Base-by-base conservation (phyloP, 2,113 vertebrate species). In the Melozone crissalis region DNA sequence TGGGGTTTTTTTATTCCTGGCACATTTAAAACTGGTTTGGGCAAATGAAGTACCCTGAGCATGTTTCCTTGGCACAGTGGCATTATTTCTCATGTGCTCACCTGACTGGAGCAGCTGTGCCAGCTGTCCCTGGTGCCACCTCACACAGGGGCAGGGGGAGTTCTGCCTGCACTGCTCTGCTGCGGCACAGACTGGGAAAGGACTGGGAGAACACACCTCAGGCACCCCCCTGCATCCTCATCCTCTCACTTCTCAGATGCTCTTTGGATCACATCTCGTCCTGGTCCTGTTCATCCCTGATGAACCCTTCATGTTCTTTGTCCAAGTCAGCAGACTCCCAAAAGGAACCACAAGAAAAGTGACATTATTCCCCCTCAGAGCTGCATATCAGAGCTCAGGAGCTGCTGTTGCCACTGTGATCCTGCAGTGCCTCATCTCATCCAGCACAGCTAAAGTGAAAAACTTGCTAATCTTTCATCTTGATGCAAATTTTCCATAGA, bases 151-250 rank as follows among this genome's bases (percentile, higher is more conserved):
- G 5, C 49, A 69, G 59, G 51, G 30, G 18, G 7, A 5, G 15
- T 15, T 76, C 71, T 72, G 67, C 59, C 72, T 41, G 44, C 72
- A 4, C 17, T 26, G 44, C 5, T 9, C 51, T 35, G 58, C 75
- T 73, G 46, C 14, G 44, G 27, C 68, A 33, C 4, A 5, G 26
- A 11, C 12, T 61, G 61, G 30, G 39, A 55, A 35, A 23, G 33
- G 33, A 9, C 3, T 10, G 41, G 15, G 5, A 44, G 62, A 51
- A 10, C 1, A 1, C 26, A 41, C 11, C 62, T 51, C 30, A 1
- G 37, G 44, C 35, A 8, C 15, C n/a, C 59, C 46, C 46, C 44
- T 41, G 26, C 22, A 8, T n/a, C 62, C 81, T 44, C 41, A 23
- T 37, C 84, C 74, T 65, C 39, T 33, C 1, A 1, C 39, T 88